These are phyloP conservation scores for Ellobius talpinus DNA, from an alignment of 2,113 vertebrate genomes.

Conservation along the genomic window DNA sequence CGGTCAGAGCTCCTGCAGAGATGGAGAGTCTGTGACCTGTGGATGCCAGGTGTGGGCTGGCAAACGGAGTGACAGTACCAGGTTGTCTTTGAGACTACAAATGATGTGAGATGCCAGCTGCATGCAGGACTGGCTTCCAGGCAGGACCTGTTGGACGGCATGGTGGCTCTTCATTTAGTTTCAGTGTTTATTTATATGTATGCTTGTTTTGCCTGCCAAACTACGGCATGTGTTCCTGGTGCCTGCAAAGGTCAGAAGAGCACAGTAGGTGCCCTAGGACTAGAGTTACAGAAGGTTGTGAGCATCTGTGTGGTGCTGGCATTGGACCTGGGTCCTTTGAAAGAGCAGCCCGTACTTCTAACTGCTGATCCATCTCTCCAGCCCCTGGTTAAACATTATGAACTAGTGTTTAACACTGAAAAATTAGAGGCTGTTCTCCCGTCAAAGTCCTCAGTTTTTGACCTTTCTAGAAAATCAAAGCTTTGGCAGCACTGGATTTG, in stretches of 20 bases:
- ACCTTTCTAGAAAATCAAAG: background rate
- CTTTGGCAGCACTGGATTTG: background rate
- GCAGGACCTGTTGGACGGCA: background rate
- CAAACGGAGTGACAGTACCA: background rate
- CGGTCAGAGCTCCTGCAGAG: background rate
- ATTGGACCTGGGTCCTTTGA: background rate
- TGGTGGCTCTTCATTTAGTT: background rate
- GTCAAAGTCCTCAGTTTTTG: background rate
- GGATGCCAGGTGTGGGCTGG: background rate
- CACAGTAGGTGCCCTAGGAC: background rate
- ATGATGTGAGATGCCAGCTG: background rate
- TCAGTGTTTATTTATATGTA: background rate
- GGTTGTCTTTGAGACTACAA: background rate
- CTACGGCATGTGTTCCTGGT: background rate
- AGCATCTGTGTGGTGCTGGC: background rate
- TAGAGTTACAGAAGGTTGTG: background rate
- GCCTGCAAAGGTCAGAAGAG: background rate
- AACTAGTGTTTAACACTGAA: background rate
- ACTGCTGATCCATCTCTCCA: background rate
- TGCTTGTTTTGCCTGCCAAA: background rate
- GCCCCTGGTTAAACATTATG: background rate
- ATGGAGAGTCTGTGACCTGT: background rate
- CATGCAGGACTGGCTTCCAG: background rate
- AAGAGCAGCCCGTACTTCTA: background rate
- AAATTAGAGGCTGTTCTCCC: background rate